phyloP scores from a whole-genome alignment of 2,797 vertebrate genomes.

The Numenius phaeopus region DNA sequence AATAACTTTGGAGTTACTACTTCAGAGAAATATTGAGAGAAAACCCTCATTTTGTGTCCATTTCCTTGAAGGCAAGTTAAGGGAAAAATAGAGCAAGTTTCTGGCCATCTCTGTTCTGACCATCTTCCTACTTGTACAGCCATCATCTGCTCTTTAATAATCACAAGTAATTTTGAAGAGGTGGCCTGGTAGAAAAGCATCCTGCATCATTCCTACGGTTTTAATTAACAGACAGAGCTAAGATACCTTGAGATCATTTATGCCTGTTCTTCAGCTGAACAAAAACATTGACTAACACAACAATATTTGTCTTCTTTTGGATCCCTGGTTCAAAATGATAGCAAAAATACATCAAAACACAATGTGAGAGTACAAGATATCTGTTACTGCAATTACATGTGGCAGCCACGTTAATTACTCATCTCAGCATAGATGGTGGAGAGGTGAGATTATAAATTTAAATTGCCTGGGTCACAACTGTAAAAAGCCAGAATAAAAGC shows the following conservation, averaged over 20 bases:
- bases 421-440: neutral
- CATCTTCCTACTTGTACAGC: neutral
- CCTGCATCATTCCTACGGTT: neutral
- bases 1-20: neutral
- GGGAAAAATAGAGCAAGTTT: neutral
- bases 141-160: neutral
- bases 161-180: neutral
- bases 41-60: neutral
- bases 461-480: neutral
- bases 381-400: neutral
- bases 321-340: conserved; percentile 27
- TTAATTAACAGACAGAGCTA: neutral
- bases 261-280: neutral
- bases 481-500: conserved; percentile 22
- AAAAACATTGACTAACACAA: neutral
- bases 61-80: neutral
- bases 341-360: conserved; percentile 49
- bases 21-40: neutral
- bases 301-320: conserved; percentile 24
- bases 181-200: neutral
- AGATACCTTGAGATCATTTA: neutral
- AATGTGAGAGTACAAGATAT: conserved; percentile 24
- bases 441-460: conserved; percentile 35
- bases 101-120: neutral
- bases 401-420: conserved; percentile 32